Percentiles rank a stretch among this genome's conserved stretches.
Evolutionary conservation across 2,797 vertebrate genomes (phyloP).

Genomic region (Phoeniculus purpureus): DNA sequence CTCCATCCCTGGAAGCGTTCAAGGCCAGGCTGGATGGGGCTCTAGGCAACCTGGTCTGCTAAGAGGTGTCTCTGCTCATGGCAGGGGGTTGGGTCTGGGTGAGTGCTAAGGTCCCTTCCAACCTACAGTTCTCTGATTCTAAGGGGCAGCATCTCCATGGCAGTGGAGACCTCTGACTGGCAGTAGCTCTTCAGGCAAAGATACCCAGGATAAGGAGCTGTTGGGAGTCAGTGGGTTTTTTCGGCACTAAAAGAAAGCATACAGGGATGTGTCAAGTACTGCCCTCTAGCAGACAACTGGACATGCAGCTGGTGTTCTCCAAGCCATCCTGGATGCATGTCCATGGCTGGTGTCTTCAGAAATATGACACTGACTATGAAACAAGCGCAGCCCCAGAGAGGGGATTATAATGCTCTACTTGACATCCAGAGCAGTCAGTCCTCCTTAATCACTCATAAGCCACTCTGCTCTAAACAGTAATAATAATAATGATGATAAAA

Average conservation of each 20-base stretch:
- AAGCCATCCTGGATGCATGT: background rate
- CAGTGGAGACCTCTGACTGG: background rate
- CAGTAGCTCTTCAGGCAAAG: background rate
- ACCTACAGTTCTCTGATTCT: too few species aligned
- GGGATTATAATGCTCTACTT: background rate
- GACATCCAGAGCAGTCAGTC: constrained; percentile 18
- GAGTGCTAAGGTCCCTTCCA: too few species aligned
- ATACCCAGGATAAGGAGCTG: background rate
- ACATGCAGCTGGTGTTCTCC: background rate
- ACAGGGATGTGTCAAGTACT: background rate
- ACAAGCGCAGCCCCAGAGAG: background rate
- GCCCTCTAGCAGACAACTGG: background rate
- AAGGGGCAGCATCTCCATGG: background rate
- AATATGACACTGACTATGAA: background rate
- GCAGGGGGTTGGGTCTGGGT: too few species aligned
- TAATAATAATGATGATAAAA: background rate
- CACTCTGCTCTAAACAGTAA: constrained; percentile 15
- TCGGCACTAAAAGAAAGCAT: background rate
- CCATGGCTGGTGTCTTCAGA: accelerated
- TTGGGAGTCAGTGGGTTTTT: background rate
- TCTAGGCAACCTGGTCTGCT: too few species aligned
- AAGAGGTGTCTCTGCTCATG: too few species aligned
- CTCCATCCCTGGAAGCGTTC: too few species aligned
- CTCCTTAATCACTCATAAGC: constrained; percentile 58
- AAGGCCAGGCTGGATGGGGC: too few species aligned